A percentile compares a stretch with the other conserved stretches of the same genome.
phyloP scores from a whole-genome alignment of 2,113 vertebrate species.

The Siniperca knerii region DNA sequence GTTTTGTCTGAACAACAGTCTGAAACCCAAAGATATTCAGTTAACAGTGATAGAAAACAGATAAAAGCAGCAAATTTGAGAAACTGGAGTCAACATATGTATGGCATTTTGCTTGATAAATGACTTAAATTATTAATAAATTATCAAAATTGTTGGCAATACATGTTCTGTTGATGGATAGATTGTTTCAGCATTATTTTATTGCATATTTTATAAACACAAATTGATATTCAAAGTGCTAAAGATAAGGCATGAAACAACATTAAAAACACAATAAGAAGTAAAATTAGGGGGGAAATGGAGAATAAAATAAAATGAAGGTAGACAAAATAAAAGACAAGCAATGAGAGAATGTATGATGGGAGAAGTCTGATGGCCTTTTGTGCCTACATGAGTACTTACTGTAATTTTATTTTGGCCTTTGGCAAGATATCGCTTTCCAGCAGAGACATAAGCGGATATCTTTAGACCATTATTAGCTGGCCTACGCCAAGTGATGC shows the following conservation, averaged over 20 bases:
- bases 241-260: not conserved
- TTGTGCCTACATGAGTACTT: not conserved
- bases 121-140: not conserved
- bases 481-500: conserved; percentile 18
- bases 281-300: too few species aligned
- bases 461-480: conserved; percentile 58
- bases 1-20: too few species aligned
- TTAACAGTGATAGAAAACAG: too few species aligned
- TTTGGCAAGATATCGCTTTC: conserved; percentile 27
- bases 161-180: not conserved
- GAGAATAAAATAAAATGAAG: not conserved
- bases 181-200: not conserved
- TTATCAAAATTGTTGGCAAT: not conserved
- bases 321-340: not conserved
- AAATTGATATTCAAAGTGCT: not conserved
- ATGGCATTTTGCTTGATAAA: not conserved
- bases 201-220: not conserved
- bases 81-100: not conserved
- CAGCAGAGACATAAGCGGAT: conserved; percentile 54
- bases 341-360: not conserved
- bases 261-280: not conserved
- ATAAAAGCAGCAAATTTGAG: too few species aligned
- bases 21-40: too few species aligned
- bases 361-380: not conserved
- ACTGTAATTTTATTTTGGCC: not conserved